Conservation (phyloP, 2,113 vertebrate species). For the Zapus hudsonius region DNA sequence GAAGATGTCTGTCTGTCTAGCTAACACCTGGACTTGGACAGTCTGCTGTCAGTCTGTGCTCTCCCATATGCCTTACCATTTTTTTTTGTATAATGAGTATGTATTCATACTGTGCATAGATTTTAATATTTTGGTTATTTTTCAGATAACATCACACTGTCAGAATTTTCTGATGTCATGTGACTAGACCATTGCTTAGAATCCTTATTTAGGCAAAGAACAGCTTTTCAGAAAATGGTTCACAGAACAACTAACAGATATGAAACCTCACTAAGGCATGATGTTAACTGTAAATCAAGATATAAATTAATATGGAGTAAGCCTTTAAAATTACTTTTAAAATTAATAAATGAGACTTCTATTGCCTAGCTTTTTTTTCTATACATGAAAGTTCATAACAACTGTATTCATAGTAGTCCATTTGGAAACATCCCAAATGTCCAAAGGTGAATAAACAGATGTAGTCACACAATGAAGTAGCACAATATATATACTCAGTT, state of each 20-base stretch:
- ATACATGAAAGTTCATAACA: not conserved
- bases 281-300: constrained; percentile 1
- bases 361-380: not conserved
- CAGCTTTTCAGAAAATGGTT: not conserved
- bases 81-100: not conserved
- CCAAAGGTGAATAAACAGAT: not conserved
- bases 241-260: not conserved
- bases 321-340: not conserved
- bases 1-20: no score
- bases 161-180: not conserved
- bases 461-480: not conserved
- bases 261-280: not conserved
- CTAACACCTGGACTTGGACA: not conserved
- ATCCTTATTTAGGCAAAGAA: not conserved
- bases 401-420: not conserved
- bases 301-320: not conserved
- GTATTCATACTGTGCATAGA: not conserved
- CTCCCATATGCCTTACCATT: not conserved
- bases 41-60: not conserved
- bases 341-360: not conserved
- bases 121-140: not conserved
- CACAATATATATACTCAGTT: not conserved
- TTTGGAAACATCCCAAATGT: not conserved
- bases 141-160: not conserved
- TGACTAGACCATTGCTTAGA: not conserved